Evolutionary conservation across 1,140 invertebrate species (phyloP), one percentile per base, ranked within the genome.

Genomic region (Drosophila dunni): DNA sequence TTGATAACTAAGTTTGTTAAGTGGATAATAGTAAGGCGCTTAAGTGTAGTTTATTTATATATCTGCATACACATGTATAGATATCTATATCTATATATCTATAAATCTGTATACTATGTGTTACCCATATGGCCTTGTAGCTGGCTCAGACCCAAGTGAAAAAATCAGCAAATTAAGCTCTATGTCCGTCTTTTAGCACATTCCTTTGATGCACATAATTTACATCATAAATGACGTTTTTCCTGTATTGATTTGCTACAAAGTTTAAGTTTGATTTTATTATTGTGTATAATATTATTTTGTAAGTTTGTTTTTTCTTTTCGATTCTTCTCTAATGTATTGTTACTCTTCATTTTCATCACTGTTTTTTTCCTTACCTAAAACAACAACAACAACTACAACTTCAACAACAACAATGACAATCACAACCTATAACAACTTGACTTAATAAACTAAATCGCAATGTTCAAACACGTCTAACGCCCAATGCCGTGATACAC

Each of bases 311-410:
- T 62, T 57, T 73, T 78, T 85, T 78, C 13, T 80, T 82, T 84
- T 80, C 36, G 71, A 63, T 91, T 85, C 85, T 92, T 92, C 62
- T 89, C 84, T 89, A 89, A 89, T 82, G 84, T 89, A 83, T 90
- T 78, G 77, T 86, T 84, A 75, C 77, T 89, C 84, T 89, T 89
- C 15, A 89, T 89, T 88, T 88, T 79, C 84, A 89, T 89, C 78
- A 84, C 77, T 86, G 78, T 20, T 78, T 42, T 78, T 86, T 85
- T 74, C 78, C 50, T 58, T 48, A 78, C 67, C 50, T 33, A 56
- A 71, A 75, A 78, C 75, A 60, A 76, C 76, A 10, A 65, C 42
- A 20, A 58, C 42, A 45, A 64, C 51, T 15, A 66, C 54, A 46
- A 70, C 67, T 15, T 29, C 44, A 13, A 65, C 42, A 20, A 69